A percentile compares a stretch with the other conserved stretches of the same genome.
These are phyloP conservation scores for mouse (Mus musculus) DNA, from an alignment of 2,113 vertebrate species.

Conservation along the genomic window DNA sequence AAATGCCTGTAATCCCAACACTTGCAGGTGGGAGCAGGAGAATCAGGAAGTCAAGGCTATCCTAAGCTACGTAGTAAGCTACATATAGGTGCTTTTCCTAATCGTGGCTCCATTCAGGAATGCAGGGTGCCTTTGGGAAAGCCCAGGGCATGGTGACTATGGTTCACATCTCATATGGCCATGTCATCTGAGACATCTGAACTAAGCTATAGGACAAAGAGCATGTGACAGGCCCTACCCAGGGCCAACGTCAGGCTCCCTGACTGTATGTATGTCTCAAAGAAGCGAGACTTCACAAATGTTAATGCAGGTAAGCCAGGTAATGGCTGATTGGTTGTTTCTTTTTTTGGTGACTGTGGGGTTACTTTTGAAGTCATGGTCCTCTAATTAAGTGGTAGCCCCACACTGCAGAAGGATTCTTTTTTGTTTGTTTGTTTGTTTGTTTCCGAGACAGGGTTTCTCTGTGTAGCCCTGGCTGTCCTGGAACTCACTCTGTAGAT, in stretches of 20 bases:
- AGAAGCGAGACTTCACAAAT: neutral
- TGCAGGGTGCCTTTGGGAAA: neutral
- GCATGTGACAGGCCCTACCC: too few relatives aligned
- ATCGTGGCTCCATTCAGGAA: neutral
- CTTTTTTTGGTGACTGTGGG: too few relatives aligned
- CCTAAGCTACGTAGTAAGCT: neutral
- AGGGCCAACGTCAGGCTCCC: neutral
- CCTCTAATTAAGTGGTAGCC: neutral
- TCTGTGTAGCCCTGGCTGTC: too few relatives aligned
- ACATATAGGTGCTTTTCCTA: neutral
- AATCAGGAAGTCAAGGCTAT: neutral
- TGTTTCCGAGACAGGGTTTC: too few relatives aligned
- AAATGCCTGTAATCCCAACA: neutral
- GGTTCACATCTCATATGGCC: neutral
- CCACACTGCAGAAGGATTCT: neutral
- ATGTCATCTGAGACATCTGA: neutral
- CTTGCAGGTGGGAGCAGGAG: neutral
- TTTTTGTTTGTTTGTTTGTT: too few relatives aligned
- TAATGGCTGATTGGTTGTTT: neutral
- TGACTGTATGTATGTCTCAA: neutral
- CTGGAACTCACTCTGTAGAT: too few relatives aligned
- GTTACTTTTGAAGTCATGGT: neutral
- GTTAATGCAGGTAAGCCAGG: neutral
- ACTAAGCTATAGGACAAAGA: neutral
- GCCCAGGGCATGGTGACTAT: neutral